A percentile compares a stretch with the other conserved stretches of the same genome.
Conservation (phyloP, 1,140 invertebrate species). For the Nephotettix cincticeps region DNA sequence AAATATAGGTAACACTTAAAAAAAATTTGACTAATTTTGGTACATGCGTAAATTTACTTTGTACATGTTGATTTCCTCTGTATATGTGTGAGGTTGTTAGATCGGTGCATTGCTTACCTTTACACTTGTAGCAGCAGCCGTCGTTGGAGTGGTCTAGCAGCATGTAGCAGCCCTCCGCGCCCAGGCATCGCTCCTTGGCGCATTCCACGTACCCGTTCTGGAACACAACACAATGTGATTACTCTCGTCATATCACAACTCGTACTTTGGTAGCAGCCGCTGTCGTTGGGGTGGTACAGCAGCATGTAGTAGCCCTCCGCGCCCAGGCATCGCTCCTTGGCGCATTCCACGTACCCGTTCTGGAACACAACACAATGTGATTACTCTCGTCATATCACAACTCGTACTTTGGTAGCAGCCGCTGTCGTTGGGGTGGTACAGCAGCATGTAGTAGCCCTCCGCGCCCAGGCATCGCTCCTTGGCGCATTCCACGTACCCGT, state of each 20-base stretch:
- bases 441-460: conserved; percentile 66
- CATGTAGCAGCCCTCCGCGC: conserved; percentile 67
- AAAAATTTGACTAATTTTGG: not conserved
- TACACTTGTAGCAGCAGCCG: conserved; percentile 66
- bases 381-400: too few species aligned
- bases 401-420: conserved; percentile 72
- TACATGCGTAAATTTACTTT: not conserved
- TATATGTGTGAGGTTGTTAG: too few species aligned
- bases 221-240: too few species aligned
- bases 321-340: conserved; percentile 60
- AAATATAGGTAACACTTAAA: not conserved
- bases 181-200: conserved; percentile 60
- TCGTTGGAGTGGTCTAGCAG: conserved; percentile 55
- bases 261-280: conserved; percentile 69
- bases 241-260: too few species aligned
- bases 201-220: conserved; percentile 76
- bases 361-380: too few species aligned
- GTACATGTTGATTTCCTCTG: conserved; percentile 8
- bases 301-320: conserved; percentile 68
- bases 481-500: conserved; percentile 69
- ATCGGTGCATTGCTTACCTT: conserved; percentile 62
- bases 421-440: conserved; percentile 54
- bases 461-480: conserved; percentile 61
- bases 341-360: conserved; percentile 73
- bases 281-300: conserved; percentile 54